Conservation (phyloP, 2,797 vertebrate species). For the Momotus momota region DNA sequence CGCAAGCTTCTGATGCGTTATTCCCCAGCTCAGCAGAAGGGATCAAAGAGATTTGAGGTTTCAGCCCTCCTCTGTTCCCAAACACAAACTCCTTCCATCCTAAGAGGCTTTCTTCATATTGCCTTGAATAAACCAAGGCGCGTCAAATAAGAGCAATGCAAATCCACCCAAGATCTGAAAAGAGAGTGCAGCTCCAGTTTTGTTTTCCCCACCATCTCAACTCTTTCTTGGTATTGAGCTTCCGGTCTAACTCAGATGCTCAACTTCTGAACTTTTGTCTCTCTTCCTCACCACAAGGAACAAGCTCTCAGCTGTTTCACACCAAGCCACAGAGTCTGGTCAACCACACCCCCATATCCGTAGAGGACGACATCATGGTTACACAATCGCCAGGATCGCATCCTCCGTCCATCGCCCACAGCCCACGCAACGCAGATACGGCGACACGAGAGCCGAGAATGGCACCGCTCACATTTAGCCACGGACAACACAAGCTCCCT, state of each 20-base stretch:
- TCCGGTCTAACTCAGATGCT: background rate
- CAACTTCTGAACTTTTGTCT: background rate
- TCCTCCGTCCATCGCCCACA: background rate
- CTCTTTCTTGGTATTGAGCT: background rate
- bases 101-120: background rate
- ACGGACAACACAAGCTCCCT: accelerated
- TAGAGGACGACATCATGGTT: background rate
- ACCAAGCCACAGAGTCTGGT: background rate
- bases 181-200: background rate
- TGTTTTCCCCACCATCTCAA: background rate
- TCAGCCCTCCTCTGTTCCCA: background rate
- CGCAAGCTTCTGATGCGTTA: accelerated
- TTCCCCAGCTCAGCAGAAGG: background rate
- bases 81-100: background rate
- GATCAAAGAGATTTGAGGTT: background rate
- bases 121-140: background rate
- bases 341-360: background rate
- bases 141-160: background rate
- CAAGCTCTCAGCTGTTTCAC: background rate
- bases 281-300: background rate
- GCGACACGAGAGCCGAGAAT: accelerated
- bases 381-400: background rate
- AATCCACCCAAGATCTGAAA: background rate
- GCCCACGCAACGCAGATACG: accelerated
- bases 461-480: accelerated